Conservation (phyloP, 2,113 vertebrate genomes). For the Phycodurus eques region DNA sequence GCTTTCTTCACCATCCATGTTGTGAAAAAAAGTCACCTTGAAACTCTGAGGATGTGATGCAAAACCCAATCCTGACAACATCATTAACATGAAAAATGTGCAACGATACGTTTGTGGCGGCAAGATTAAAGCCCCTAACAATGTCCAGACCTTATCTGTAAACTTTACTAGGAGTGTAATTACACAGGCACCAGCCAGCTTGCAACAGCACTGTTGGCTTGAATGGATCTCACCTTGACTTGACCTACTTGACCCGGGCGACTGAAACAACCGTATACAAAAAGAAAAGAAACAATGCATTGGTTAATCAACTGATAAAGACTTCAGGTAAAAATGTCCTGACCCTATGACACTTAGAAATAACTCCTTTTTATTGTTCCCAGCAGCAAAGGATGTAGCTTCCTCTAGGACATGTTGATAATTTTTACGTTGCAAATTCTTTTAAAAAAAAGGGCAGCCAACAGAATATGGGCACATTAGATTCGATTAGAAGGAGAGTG, state of each 20-base stretch:
- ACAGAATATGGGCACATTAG: not conserved
- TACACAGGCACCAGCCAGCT: constrained; percentile 44
- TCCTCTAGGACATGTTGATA: constrained; percentile 14
- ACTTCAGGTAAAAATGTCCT: constrained; percentile 65
- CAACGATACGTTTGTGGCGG: constrained; percentile 54
- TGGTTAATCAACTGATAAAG: constrained; percentile 75
- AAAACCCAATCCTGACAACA: constrained; percentile 55
- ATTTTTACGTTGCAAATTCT: constrained; percentile 33
- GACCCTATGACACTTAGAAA: constrained; percentile 70
- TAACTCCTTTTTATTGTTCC: constrained; percentile 58
- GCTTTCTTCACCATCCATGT: constrained; percentile 14
- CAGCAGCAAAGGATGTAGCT: constrained; percentile 38
- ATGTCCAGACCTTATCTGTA: constrained; percentile 54
- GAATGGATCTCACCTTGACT: constrained; percentile 77
- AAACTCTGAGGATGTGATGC: constrained; percentile 43
- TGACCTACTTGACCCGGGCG: constrained; percentile 59
- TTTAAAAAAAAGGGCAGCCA: constrained; percentile 25
- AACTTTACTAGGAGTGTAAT: constrained; percentile 58
- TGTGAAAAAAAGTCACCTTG: constrained; percentile 48
- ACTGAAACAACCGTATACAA: constrained; percentile 48
- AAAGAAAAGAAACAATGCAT: constrained; percentile 56
- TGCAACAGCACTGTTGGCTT: constrained; percentile 38
- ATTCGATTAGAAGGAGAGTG: not conserved
- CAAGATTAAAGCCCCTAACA: constrained; percentile 43
- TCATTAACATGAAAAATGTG: constrained; percentile 72